Conservation (phyloP, 2,888 invertebrate genomes). For the Nomada flava region DNA sequence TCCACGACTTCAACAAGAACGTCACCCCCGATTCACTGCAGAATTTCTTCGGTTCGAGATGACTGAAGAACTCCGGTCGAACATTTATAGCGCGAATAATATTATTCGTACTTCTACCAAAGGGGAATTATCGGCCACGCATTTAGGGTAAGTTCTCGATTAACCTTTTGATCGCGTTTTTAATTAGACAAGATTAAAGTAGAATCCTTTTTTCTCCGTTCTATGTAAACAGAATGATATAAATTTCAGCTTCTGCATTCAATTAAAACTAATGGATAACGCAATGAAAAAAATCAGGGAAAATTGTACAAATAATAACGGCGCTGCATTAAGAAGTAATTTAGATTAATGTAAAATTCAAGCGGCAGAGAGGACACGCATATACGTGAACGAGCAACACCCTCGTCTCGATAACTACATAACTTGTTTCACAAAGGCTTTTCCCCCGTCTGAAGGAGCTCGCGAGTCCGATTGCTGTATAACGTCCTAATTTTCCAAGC, state of each 20-base stretch:
- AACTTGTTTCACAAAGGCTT: constrained; percentile 49
- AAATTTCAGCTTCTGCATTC: no score
- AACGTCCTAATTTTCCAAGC: constrained; percentile 83
- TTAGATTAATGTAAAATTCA: no score
- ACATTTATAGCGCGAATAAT: constrained; percentile 49
- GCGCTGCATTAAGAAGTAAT: background rate
- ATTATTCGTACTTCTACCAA: background rate
- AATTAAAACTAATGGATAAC: no score
- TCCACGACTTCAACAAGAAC: constrained; percentile 67
- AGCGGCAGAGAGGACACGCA: background rate
- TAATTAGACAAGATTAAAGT: no score
- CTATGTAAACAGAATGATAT: no score
- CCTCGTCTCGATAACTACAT: constrained; percentile 41
- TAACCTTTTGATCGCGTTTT: background rate
- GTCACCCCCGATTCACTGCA: constrained; percentile 76
- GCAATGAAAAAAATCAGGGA: no score
- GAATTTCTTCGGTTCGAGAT: constrained; percentile 78
- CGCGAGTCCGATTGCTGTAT: constrained; percentile 69
- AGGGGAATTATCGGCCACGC: background rate
- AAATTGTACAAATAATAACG: background rate
- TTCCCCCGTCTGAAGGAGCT: constrained; percentile 37
- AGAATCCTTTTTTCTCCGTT: no score
- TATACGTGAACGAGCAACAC: constrained; percentile 11
- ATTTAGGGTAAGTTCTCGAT: background rate
- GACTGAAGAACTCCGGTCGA: constrained; percentile 65